Evolutionary conservation across 2,888 invertebrate species (phyloP), one percentile per base, ranked within the genome.

Genomic region (Macrosiphum euphorbiae): DNA sequence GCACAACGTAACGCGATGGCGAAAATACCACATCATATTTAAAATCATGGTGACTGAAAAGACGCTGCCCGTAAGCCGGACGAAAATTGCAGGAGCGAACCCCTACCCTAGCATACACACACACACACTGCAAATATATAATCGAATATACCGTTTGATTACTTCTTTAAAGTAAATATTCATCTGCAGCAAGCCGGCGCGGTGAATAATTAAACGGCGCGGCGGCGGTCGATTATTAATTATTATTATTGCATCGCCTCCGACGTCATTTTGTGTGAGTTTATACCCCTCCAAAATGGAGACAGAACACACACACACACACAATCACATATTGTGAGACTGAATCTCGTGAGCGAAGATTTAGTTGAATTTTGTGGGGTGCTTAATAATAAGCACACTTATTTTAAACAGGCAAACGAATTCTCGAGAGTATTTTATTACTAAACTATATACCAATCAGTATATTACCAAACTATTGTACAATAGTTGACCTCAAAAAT

Each of bases 61-160:
- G 67, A 67, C 67, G 67, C 78, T 78, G 35, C 78, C 78, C 78
- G 78, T 35, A 67, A 67, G 67, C 35, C 16, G 20, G 35, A 78
- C 35, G 78, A 78, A 78, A 78, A 78, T 78, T 35, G 78, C 20
- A 20, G 20, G 35, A 35, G 78, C 78, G 78, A 78, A 78, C 35
- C 78, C 35, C 20, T 78, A 35, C 35, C 35, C 78, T 35, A 78
- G 78, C 78, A 35, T 35, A 78, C n/a, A n/a, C 67, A 5, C 67
- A 5, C 67, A 58, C 26, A 58, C 58, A 61, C 55, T 41, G 88
- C 58, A 88, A 88, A 88, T 90, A 90, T 90, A 67, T 47, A 47
- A 90, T 90, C 90, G 67, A 90, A 67, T 67, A 90, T 90, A 86
- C 86, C 67, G 90, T 90, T 90, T 67, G 61, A 90, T 67, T 67